Evolutionary conservation across 2,113 vertebrate species (phyloP).

Genomic region (Toxostoma redivivum): DNA sequence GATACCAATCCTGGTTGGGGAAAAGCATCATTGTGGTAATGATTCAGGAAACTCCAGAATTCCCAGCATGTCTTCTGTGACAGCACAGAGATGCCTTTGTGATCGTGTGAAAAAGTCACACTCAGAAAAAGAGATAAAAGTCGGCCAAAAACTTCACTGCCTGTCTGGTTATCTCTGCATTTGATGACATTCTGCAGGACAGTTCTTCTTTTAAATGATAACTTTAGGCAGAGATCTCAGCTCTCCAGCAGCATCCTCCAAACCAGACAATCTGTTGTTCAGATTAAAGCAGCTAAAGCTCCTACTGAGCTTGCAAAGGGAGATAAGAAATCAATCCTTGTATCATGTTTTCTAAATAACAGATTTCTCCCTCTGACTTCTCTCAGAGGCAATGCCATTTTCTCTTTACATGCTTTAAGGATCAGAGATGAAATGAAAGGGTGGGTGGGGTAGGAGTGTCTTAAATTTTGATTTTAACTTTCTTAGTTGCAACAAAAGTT

Average conservation of each 20-base stretch:
- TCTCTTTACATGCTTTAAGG: background rate
- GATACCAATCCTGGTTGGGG: background rate
- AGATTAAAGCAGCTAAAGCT: slow-evolving; percentile 22
- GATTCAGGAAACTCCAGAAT: background rate
- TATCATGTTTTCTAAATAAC: slow-evolving; percentile 12
- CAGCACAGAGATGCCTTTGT: background rate
- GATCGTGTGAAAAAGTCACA: background rate
- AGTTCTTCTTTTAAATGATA: background rate
- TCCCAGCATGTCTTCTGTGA: background rate
- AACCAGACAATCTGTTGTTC: background rate
- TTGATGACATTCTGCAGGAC: background rate
- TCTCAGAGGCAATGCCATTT: background rate
- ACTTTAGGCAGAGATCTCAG: background rate
- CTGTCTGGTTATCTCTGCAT: background rate
- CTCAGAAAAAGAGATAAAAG: background rate
- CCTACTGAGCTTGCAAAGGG: background rate
- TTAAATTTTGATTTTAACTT: background rate
- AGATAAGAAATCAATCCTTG: slow-evolving; percentile 46
- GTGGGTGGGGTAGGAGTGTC: background rate
- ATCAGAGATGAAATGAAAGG: background rate
- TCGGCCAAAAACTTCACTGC: background rate
- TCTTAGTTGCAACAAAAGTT: background rate
- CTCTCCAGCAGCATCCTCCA: background rate
- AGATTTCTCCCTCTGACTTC: background rate
- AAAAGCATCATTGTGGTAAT: background rate